Percentiles rank a stretch among this genome's conserved stretches.
Evolutionary conservation across 2,888 invertebrate genomes (phyloP).

Genomic region (Patella ulyssiponensis): DNA sequence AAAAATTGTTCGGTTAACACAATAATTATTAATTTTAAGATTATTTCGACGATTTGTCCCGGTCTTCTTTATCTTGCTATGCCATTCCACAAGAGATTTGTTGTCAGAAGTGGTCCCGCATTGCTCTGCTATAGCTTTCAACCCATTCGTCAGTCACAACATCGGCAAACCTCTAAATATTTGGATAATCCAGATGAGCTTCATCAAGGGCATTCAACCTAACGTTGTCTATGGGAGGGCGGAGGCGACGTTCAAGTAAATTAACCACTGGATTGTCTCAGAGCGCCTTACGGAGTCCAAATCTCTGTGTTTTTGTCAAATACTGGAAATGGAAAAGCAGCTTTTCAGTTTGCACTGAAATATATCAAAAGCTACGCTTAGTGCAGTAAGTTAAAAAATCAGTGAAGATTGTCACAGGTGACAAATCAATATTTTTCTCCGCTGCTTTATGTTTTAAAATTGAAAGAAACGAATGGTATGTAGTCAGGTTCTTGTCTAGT

Average conservation of each 20-base stretch:
- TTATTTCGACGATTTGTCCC: no score
- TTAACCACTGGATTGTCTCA: slow-evolving; percentile 26
- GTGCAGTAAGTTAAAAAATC: no score
- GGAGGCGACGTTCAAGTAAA: slow-evolving; percentile 28
- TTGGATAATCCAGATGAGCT: neutral
- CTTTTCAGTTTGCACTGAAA: slow-evolving; percentile 36
- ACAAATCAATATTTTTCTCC: no score
- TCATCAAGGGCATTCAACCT: slow-evolving; percentile 26
- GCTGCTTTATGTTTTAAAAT: no score
- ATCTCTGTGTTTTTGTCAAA: slow-evolving; percentile 35
- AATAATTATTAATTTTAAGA: no score
- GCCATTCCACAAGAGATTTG: no score
- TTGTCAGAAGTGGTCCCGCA: no score
- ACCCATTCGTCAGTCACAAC: slow-evolving; percentile 10
- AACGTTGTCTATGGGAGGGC: slow-evolving; percentile 19
- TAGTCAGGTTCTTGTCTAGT: no score
- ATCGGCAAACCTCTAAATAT: slow-evolving; percentile 27
- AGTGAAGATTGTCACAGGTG: slow-evolving; percentile 9
- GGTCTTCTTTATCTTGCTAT: no score
- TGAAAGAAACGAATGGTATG: no score
- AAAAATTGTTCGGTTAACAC: no score
- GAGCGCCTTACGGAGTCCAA: slow-evolving; percentile 30
- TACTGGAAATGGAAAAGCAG: slow-evolving; percentile 42
- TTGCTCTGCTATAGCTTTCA: no score
- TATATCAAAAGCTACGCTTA: slow-evolving; percentile 8